phyloP scores from a whole-genome alignment of 2,888 invertebrate genomes.

The Imbricaverruca yamaguchii region DNA sequence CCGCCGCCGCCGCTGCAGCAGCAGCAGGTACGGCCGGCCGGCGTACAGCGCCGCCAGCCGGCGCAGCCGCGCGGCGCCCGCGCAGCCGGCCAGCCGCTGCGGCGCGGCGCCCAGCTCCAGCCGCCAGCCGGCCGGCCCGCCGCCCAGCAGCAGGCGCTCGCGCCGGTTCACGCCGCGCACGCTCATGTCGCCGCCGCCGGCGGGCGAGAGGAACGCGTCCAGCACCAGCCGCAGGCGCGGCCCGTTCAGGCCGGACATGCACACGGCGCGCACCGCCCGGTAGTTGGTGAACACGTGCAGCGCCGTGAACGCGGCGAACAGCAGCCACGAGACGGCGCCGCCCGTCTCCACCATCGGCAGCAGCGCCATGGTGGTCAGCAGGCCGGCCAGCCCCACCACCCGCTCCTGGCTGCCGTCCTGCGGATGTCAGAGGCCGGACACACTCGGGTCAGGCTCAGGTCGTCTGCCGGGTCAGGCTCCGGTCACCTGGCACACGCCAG shows the following conservation, averaged over 20 bases:
- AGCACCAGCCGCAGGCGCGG: constrained; percentile 64
- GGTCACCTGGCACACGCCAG: too few species aligned
- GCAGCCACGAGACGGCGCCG: constrained; percentile 59
- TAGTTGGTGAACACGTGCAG: constrained; percentile 83
- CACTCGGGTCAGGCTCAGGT: too few species aligned
- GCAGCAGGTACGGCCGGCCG: constrained; percentile 3
- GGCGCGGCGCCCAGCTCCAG: background rate
- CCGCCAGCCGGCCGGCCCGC: constrained; percentile 19
- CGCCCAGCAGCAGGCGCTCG: constrained; percentile 15
- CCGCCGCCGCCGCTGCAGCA: background rate
- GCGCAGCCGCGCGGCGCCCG: background rate
- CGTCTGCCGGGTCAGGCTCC: too few species aligned
- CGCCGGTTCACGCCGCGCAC: background rate
- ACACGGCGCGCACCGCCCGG: constrained; percentile 70
- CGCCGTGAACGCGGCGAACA: constrained; percentile 64
- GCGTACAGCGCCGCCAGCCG: background rate
- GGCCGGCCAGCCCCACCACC: constrained; percentile 80
- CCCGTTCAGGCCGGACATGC: constrained; percentile 71
- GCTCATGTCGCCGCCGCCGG: background rate
- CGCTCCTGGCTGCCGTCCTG: constrained; percentile 92
- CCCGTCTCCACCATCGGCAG: constrained; percentile 57
- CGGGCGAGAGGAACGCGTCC: constrained; percentile 48
- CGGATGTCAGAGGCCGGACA: too few species aligned
- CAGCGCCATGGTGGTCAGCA: constrained; percentile 66
- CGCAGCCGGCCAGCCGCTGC: background rate